A percentile compares a stretch with the other conserved stretches of the same genome.
Evolutionary conservation across 2,113 vertebrate genomes (phyloP).

Genomic region (Stomatorhinus ivindoensis): DNA sequence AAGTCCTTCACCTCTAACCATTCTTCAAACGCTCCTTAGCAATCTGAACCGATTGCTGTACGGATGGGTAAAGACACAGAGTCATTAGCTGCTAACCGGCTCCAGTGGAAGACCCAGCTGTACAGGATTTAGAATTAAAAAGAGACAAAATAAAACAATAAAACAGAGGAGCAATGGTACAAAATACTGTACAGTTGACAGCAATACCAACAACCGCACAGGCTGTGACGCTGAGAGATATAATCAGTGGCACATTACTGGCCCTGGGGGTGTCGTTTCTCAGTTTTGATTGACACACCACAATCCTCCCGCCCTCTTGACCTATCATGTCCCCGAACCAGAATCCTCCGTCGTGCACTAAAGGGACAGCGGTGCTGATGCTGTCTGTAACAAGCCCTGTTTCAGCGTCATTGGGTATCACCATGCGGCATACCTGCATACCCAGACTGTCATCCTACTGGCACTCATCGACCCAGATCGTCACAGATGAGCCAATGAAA

Average conservation of each 20-base stretch:
- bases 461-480: not conserved
- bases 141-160: not conserved
- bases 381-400: not conserved
- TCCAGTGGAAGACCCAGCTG: not conserved
- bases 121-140: not conserved
- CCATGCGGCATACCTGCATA: not conserved
- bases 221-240: not conserved
- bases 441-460: not conserved
- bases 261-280: not conserved
- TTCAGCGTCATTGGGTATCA: not conserved
- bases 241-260: not conserved
- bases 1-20: not conserved
- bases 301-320: not conserved
- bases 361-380: not conserved
- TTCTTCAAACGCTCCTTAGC: not conserved
- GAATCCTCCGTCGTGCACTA: not conserved
- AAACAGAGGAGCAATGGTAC: not conserved
- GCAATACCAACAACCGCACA: not conserved
- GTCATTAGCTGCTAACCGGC: not conserved
- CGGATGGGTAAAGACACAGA: not conserved
- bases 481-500: not conserved
- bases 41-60: not conserved
- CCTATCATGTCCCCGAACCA: not conserved
- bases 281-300: not conserved
- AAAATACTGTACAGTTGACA: not conserved